Evolutionary conservation across 2,888 invertebrate species (phyloP).

Genomic region (Caenorhabditis sp.): DNA sequence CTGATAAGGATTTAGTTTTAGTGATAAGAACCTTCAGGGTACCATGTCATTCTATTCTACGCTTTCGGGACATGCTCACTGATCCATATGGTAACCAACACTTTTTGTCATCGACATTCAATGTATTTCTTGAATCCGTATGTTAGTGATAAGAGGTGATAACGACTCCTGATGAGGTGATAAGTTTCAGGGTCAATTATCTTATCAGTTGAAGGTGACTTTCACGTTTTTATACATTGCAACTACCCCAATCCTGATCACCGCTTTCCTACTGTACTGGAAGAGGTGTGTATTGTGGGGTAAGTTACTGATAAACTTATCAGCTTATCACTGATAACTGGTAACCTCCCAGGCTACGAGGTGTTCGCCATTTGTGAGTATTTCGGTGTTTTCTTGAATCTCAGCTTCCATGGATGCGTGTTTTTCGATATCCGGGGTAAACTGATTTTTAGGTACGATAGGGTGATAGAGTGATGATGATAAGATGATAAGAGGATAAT

Average conservation of each 20-base stretch:
- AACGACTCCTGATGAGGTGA: not conserved
- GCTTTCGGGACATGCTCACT: conserved; percentile 81
- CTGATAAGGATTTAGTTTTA: conserved; percentile 11
- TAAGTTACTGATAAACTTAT: conserved; percentile 25
- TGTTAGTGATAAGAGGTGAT: conserved; percentile 63
- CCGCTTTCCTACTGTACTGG: conserved; percentile 81
- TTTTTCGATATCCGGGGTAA: conserved; percentile 83
- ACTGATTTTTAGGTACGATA: conserved; percentile 64
- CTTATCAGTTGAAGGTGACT: conserved; percentile 79
- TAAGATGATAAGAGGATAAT: too few species aligned
- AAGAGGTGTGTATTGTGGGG: conserved; percentile 82
- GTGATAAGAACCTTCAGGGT: conserved; percentile 60
- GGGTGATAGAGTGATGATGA: too few species aligned
- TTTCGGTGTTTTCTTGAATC: conserved; percentile 81
- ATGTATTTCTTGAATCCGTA: conserved; percentile 82
- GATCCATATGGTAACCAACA: conserved; percentile 81
- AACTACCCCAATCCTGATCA: conserved; percentile 80
- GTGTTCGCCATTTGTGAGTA: conserved; percentile 82
- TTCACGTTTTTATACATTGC: conserved; percentile 77
- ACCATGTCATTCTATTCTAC: conserved; percentile 82
- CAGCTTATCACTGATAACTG: not conserved
- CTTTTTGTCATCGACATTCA: conserved; percentile 81
- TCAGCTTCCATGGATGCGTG: conserved; percentile 82
- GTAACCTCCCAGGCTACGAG: conserved; percentile 78
- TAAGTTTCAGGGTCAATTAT: conserved; percentile 71